Evolutionary conservation across 2,888 invertebrate genomes (phyloP), one percentile per base, ranked within the genome.

Genomic region (Diaprepes abbreviatus): DNA sequence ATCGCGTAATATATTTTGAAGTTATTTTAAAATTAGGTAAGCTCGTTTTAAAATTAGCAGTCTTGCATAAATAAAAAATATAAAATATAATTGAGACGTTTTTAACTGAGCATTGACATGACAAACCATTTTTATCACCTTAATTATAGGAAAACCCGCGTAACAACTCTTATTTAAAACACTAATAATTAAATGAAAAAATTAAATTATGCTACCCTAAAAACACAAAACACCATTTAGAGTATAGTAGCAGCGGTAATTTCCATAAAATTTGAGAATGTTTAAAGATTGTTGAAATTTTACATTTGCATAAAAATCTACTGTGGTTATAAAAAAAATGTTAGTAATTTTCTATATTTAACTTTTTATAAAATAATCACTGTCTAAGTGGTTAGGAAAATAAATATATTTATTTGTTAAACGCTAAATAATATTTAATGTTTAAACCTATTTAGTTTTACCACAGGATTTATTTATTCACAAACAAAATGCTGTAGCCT

Each of bases 11-110:
- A 24, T 63, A 55, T 58, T 40, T 48, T 45, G 16, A 45, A 68
- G 21, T 63, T 55, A 48, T 33, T 52, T 62, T 62, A 57, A 65
- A 71, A 66, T 72, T 69, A 72, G 62, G 52, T 58, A 73, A 73
- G 73, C 73, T 70, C 55, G 54, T 71, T 70, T 73, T 66, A 68
- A 73, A 70, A 73, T 73, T 73, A 73, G 73, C 73, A 73, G 73
- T 73, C 73, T 73, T 73, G 72, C 72, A 52, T 71, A 70, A 73
- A 70, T 65, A 64, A 73, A 72, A 69, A 57, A 60, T 59, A 45
- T 48, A 64, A 54, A 62, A 55, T 60, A 48, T 48, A 60, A 45
- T 60, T 62, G 43, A 67, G 60, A 62, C 54, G 43, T 67, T 67
- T 69, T 58, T 57, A 57, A 40, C 48, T 54, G 54, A 52, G 60